Evolutionary conservation across 2,888 invertebrate species (phyloP).

Genomic region (Melipona bicolor): DNA sequence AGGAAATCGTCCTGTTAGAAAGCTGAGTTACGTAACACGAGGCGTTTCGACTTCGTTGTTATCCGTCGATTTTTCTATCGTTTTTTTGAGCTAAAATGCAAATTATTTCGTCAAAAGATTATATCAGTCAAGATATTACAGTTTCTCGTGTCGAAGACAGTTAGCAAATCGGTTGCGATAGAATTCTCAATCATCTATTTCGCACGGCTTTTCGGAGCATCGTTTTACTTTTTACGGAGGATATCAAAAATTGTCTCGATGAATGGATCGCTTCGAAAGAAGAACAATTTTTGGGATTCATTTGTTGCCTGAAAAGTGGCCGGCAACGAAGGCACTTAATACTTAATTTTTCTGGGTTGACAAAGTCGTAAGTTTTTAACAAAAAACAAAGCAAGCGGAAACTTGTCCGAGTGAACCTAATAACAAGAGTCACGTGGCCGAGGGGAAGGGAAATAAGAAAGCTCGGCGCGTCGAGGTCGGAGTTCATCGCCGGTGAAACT

Average conservation of each 20-base stretch:
- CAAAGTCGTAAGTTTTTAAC: too few species aligned
- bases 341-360: too few species aligned
- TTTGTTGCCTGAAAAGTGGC: too few species aligned
- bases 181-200: too few species aligned
- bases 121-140: not conserved
- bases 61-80: not conserved
- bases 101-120: not conserved
- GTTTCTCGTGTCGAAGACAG: not conserved
- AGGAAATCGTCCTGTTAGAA: not conserved
- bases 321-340: too few species aligned
- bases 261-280: not conserved
- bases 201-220: too few species aligned
- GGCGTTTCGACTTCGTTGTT: too few species aligned
- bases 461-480: conserved; percentile 39
- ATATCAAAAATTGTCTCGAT: not conserved
- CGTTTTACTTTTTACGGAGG: too few species aligned
- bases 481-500: conserved; percentile 52
- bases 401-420: not conserved
- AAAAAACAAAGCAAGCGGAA: too few species aligned
- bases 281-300: too few species aligned
- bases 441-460: conserved; percentile 49
- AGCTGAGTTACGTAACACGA: not conserved
- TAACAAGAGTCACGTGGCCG: conserved; percentile 55
- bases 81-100: not conserved
- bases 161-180: not conserved